Base-by-base conservation (phyloP, 2,113 vertebrate genomes). In the Engraulis encrasicolus region DNA sequence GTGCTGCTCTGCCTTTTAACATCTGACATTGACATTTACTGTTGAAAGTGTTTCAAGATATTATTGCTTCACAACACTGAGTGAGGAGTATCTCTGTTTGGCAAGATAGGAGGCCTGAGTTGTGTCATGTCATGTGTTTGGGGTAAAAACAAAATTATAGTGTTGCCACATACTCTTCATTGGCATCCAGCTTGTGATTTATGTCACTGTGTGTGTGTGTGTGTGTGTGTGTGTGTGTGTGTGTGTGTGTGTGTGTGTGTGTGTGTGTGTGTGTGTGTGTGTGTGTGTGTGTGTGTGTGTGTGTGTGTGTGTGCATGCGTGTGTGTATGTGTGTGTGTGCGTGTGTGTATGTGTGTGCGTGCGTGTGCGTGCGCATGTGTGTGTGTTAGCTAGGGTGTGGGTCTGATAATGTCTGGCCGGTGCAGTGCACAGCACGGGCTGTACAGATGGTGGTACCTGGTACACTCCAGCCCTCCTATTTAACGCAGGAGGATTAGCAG, bases 391-490 rank as follows among this genome's bases (percentile, higher is more conserved):
- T n/a, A n/a, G 58, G 58, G 61, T 12, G 61, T 71, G 5, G 27
- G 61, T 66, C 61, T 31, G 0, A 31, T 34, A 71, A 31, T 71
- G 11, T 71, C 27, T 12, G 11, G 61, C 2, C 61, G 31, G 23
- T 17, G 27, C 27, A 34, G 23, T 17, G 27, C 27, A 34, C 61
- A 34, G 61, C 17, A 71, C 61, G 31, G 11, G 14, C 27, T 71
- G 61, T 71, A 15, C 61, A 71, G 61, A 71, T 71, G 14, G 61
- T 71, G 61, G 61, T 71, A 71, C 61, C 61, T 15, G 61, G 61
- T 71, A 71, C 61, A n/a, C 61, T 71, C 61, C 61, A 71, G 27
- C 61, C 61, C 31, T 23, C 31, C 27, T 71, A 71, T 71, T 71
- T 71, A 71, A 23, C 61, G 17, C 11, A 71, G 61, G 27, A 71